Conservation (phyloP, 2,888 invertebrate genomes). For the Catocala fraxini region DNA sequence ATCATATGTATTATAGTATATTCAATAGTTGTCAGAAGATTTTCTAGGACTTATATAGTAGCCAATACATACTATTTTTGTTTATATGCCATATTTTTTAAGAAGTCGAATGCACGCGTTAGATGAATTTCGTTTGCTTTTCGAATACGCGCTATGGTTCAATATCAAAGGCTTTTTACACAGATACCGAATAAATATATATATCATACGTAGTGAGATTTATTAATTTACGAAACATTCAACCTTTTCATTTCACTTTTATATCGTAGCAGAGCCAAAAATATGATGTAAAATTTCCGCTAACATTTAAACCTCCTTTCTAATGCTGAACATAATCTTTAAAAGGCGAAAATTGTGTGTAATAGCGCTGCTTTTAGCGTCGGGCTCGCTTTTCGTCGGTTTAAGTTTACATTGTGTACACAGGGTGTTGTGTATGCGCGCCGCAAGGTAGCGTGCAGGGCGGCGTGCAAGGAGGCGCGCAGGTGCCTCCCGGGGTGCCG, state of each 20-base stretch:
- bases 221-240: constrained; percentile 10
- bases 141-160: neutral
- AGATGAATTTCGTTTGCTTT: neutral
- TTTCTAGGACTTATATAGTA: neutral
- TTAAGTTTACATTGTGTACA: constrained; percentile 50
- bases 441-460: constrained; percentile 88
- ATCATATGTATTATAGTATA: no score
- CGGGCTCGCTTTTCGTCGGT: constrained; percentile 27
- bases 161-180: neutral
- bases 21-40: no score
- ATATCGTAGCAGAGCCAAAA: constrained; percentile 15
- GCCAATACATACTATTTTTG: neutral
- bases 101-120: neutral
- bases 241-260: neutral
- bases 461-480: constrained; percentile 84
- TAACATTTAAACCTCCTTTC: constrained; percentile 2
- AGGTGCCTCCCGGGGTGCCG: constrained; percentile 83
- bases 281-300: constrained; percentile 1
- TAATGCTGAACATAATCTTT: constrained; percentile 7
- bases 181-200: neutral
- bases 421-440: constrained; percentile 87
- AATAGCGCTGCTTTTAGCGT: constrained; percentile 16
- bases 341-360: constrained; percentile 17
- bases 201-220: neutral
- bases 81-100: neutral